Percentiles rank a stretch among this genome's conserved stretches.
These are phyloP conservation scores for Pogonognathellus flavescens DNA, from an alignment of 1,140 invertebrate genomes.

Conservation along the genomic window DNA sequence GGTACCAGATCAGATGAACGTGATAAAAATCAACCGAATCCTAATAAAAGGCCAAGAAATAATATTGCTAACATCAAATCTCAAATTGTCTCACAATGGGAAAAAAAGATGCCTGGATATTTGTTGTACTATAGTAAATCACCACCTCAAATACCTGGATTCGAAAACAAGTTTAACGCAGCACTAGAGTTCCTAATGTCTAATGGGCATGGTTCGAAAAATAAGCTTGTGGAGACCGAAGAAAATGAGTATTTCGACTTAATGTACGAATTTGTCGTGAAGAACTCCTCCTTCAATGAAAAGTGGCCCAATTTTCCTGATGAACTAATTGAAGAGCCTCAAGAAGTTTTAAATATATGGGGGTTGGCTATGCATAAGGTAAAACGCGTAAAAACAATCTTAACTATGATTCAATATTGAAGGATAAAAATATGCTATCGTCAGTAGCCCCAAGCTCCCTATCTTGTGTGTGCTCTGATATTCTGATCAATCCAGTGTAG, in stretches of 20 bases:
- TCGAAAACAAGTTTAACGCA: constrained; percentile 51
- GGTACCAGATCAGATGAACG: not conserved
- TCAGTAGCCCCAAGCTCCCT: too few relatives aligned
- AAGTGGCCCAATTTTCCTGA: constrained; percentile 54
- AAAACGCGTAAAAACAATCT: too few relatives aligned
- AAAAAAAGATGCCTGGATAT: constrained; percentile 58
- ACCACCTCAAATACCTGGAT: constrained; percentile 41
- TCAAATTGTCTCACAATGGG: constrained; percentile 32
- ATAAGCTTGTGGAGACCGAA: constrained; percentile 11
- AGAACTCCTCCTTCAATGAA: constrained; percentile 44
- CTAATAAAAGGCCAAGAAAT: not conserved
- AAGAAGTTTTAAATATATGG: constrained; percentile 57
- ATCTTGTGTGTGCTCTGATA: too few relatives aligned
- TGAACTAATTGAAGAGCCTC: constrained; percentile 51
- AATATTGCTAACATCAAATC: not conserved
- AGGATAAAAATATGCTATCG: not conserved
- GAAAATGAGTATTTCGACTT: constrained; percentile 54
- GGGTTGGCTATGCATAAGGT: constrained; percentile 59
- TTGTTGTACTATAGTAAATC: constrained; percentile 53
- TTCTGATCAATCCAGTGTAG: too few relatives aligned
- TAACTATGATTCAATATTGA: too few relatives aligned
- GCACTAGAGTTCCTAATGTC: constrained; percentile 26
- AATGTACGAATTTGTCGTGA: constrained; percentile 16
- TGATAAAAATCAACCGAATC: not conserved
- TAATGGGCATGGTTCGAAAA: not conserved